phyloP scores from a whole-genome alignment of 2,888 invertebrate species.

The Tryphoninae sp. region DNA sequence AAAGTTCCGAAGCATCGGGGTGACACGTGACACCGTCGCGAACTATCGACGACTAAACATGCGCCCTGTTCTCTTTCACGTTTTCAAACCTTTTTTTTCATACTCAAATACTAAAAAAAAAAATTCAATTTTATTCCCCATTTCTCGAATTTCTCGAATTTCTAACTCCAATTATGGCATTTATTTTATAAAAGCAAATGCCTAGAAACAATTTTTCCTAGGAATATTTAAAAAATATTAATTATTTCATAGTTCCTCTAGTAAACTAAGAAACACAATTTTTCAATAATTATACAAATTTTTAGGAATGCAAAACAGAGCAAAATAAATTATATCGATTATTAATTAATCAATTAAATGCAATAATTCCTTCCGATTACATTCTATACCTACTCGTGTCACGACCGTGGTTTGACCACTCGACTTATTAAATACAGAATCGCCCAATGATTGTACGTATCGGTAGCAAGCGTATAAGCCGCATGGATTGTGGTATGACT shows the following conservation, averaged over 20 bases:
- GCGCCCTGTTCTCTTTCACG: slow-evolving; percentile 25
- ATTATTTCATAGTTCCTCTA: too few relatives aligned
- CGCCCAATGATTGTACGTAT: slow-evolving; percentile 42
- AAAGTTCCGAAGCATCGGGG: neutral
- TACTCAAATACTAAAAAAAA: neutral
- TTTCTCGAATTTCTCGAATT: neutral
- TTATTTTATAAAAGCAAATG: too few relatives aligned
- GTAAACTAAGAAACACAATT: neutral
- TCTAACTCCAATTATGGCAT: too few relatives aligned
- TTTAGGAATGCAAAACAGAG: too few relatives aligned
- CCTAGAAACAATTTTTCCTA: too few relatives aligned
- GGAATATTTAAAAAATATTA: too few relatives aligned
- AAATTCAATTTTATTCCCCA: neutral
- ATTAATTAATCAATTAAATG: slow-evolving; percentile 8
- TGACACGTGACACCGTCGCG: slow-evolving; percentile 50
- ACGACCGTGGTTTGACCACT: slow-evolving; percentile 41
- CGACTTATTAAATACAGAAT: slow-evolving; percentile 28
- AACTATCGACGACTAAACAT: slow-evolving; percentile 41
- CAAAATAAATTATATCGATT: neutral
- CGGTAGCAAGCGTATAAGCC: slow-evolving; percentile 60
- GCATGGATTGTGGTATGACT: slow-evolving; percentile 33
- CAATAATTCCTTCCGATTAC: neutral
- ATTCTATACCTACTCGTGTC: slow-evolving; percentile 22
- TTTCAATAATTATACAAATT: neutral
- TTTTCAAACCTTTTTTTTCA: slow-evolving; percentile 33